Evolutionary conservation across 2,113 vertebrate genomes (phyloP), one percentile per base, ranked within the genome.

Genomic region (Trichomycterus rosablanca): DNA sequence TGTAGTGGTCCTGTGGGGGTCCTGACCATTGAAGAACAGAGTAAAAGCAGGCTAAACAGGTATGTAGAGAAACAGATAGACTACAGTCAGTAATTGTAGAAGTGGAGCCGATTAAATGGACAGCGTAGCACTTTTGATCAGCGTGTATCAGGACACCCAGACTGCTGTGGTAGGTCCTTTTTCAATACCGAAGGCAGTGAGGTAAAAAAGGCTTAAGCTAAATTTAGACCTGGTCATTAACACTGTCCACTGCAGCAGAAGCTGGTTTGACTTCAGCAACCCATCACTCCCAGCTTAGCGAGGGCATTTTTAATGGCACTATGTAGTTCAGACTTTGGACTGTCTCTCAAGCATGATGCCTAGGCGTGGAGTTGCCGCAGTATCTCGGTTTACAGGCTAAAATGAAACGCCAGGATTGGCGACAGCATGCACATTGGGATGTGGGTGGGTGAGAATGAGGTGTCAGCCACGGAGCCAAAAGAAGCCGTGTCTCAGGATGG

Each of bases 221-320:
- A 40, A 44, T 66, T 54, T 71, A 66, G 48, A 57, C 54, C 49
- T 26, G 30, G 45, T 43, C 59, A 57, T 71, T 71, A 52, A 57
- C 57, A 62, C 44, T 66, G 58, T 57, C 42, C 42, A 48, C 30
- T 56, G 43, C 43, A 56, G 42, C 42, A 22, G 39, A 22, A 2
- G 51, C 28, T 51, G 63, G 73, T 55, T 61, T 71, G 45, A 37
- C 37, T 52, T 39, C 46, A 63, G 54, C 16, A 63, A 16, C 49
- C 59, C 55, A 45, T 63, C 54, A 57, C 58, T 39, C 39, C 63
- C 58, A 71, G 35, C 58, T 52, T 43, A 40, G 30, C 26, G 7
- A 39, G 34, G 22, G 37, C 23, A 42, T 14, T 37, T 55, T 67
- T 67, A 66, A 45, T 61, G 68, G 56, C 44, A n/a, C n/a, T n/a